phyloP scores from a whole-genome alignment of 2,888 invertebrate genomes.

The Tromatobia lineatoria region DNA sequence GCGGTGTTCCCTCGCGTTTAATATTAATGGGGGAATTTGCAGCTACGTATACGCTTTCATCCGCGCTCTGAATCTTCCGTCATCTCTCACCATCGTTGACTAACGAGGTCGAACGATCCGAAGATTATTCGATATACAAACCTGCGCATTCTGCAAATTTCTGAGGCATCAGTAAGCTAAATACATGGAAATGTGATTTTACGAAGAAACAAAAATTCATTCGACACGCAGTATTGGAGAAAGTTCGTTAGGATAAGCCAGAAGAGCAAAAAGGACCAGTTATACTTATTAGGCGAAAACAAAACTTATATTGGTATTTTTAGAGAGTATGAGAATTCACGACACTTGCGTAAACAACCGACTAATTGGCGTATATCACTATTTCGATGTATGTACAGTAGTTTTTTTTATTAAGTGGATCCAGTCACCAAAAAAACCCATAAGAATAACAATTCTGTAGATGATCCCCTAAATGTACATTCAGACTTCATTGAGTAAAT shows the following conservation, averaged over 20 bases:
- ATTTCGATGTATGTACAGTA: too few species aligned
- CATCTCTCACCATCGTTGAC: slow-evolving; percentile 44
- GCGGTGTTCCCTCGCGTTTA: slow-evolving; percentile 71
- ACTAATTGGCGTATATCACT: too few species aligned
- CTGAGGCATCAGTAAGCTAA: neutral
- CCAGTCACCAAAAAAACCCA: too few species aligned
- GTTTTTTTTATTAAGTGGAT: too few species aligned
- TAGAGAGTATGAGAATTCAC: neutral
- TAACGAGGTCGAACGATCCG: slow-evolving; percentile 66
- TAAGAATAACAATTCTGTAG: too few species aligned
- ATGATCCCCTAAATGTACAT: too few species aligned
- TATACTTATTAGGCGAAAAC: neutral
- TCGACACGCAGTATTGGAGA: neutral
- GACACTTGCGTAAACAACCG: neutral
- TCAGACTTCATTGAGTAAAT: too few species aligned
- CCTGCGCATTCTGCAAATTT: neutral
- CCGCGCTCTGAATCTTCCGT: slow-evolving; percentile 32
- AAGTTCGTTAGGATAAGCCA: neutral
- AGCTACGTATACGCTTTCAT: slow-evolving; percentile 57
- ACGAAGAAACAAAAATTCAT: neutral
- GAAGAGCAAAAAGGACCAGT: neutral
- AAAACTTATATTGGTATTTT: neutral
- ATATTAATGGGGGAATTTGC: slow-evolving; percentile 81
- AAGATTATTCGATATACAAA: slow-evolving; percentile 40
- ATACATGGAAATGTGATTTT: neutral